A percentile compares a stretch with the other conserved stretches of the same genome.
Conservation (phyloP, 2,888 invertebrate genomes). For the Eupsilia transversa region DNA sequence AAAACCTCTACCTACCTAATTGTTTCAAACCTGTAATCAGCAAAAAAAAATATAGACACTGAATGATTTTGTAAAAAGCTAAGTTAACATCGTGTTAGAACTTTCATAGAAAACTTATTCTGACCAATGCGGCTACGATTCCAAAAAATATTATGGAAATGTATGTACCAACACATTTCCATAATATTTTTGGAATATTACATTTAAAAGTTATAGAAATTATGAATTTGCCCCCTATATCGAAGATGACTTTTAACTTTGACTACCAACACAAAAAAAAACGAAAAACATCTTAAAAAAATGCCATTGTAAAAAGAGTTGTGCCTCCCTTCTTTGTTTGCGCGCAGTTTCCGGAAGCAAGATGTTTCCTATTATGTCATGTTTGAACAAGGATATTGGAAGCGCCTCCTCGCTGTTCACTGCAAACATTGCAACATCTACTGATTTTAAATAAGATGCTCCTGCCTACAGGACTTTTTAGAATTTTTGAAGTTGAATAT, state of each 20-base stretch:
- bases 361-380: slow-evolving; percentile 82
- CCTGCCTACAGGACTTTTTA: neutral
- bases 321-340: slow-evolving; percentile 66
- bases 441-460: slow-evolving; percentile 73
- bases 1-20: no score
- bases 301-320: slow-evolving; percentile 44
- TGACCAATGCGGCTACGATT: no score
- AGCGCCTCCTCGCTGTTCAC: slow-evolving; percentile 70
- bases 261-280: neutral
- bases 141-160: neutral
- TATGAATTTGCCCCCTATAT: no score
- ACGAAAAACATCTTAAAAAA: neutral
- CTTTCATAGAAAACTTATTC: neutral
- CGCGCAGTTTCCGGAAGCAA: slow-evolving; percentile 70
- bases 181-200: no score
- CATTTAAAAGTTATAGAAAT: neutral
- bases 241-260: neutral
- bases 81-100: neutral
- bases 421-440: slow-evolving; percentile 71
- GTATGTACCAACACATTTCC: neutral
- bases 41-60: neutral
- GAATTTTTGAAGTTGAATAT: neutral
- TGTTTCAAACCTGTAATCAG: neutral
- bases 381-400: slow-evolving; percentile 84
- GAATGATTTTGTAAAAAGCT: no score